These are phyloP conservation scores for Lutjanus campechanus DNA, from an alignment of 2,797 vertebrate species.

Conservation along the genomic window DNA sequence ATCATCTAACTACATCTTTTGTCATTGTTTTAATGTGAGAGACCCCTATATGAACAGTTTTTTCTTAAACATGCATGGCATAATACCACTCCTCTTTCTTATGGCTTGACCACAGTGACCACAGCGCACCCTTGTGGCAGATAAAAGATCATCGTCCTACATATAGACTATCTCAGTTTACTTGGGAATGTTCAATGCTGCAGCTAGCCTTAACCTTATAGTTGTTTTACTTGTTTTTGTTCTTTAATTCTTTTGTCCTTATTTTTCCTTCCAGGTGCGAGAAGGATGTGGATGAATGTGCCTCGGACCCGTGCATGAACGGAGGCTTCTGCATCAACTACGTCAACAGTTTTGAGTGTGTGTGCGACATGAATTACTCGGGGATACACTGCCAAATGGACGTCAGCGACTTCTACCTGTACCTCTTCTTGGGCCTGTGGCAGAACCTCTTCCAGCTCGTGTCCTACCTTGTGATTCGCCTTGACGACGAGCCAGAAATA, in stretches of 20 bases:
- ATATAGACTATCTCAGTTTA: background rate
- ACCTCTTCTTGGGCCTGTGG: conserved; percentile 91
- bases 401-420: conserved; percentile 92
- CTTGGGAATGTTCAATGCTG: background rate
- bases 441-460: conserved; percentile 95
- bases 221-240: background rate
- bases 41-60: background rate
- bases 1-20: too few relatives aligned
- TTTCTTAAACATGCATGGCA: background rate
- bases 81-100: background rate
- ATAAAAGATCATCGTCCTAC: background rate
- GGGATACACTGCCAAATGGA: conserved; percentile 92
- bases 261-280: conserved; percentile 87
- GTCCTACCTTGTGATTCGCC: conserved; percentile 91
- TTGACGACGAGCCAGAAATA: conserved; percentile 92
- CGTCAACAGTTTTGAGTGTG: conserved; percentile 88
- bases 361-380: conserved; percentile 89
- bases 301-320: conserved; percentile 89
- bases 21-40: too few relatives aligned
- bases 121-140: background rate
- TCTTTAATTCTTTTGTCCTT: background rate
- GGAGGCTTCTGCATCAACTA: conserved; percentile 92
- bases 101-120: background rate
- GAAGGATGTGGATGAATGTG: conserved; percentile 91
- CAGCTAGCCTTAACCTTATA: background rate